phyloP scores from a whole-genome alignment of 2,113 vertebrate genomes.

The Bolborhynchus lineola region DNA sequence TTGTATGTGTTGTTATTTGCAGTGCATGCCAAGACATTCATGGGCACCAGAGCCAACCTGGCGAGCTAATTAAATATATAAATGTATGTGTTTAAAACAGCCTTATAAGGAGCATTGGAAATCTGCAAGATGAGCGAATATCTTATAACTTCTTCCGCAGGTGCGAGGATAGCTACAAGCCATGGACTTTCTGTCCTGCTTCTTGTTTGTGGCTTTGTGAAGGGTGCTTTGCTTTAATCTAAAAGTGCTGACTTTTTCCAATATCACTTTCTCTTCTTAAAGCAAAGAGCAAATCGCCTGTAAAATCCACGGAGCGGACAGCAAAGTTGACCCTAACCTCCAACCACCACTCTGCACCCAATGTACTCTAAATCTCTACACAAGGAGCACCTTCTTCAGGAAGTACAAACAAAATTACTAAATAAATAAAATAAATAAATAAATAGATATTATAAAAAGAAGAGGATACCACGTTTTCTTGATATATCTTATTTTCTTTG shows the following conservation, averaged over 20 bases:
- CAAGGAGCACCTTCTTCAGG: slow-evolving; percentile 81
- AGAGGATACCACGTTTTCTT: slow-evolving; percentile 68
- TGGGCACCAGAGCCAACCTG: slow-evolving; percentile 80
- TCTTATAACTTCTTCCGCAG: slow-evolving; percentile 88
- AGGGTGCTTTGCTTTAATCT: slow-evolving; percentile 92
- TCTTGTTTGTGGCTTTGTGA: slow-evolving; percentile 87
- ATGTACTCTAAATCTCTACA: slow-evolving; percentile 85
- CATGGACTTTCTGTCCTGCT: slow-evolving; percentile 90
- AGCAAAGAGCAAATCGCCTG: slow-evolving; percentile 89
- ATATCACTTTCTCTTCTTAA: slow-evolving; percentile 89
- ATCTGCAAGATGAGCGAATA: slow-evolving; percentile 84
- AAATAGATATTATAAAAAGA: slow-evolving; percentile 36
- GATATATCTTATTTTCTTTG: slow-evolving; percentile 69
- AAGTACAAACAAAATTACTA: slow-evolving; percentile 75
- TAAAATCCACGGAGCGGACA: slow-evolving; percentile 83
- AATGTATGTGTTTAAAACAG: slow-evolving; percentile 82
- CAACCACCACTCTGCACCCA: slow-evolving; percentile 83
- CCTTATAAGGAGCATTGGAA: slow-evolving; percentile 82
- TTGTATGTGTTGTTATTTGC: slow-evolving; percentile 82
- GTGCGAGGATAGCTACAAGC: slow-evolving; percentile 92
- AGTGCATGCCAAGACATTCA: slow-evolving; percentile 84
- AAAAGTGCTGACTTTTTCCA: slow-evolving; percentile 88
- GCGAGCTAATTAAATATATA: slow-evolving; percentile 81
- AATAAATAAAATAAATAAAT: slow-evolving; percentile 11
- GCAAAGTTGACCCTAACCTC: slow-evolving; percentile 86